phyloP scores from a whole-genome alignment of 1,140 invertebrate genomes.

The Paralvinella palmiformis region DNA sequence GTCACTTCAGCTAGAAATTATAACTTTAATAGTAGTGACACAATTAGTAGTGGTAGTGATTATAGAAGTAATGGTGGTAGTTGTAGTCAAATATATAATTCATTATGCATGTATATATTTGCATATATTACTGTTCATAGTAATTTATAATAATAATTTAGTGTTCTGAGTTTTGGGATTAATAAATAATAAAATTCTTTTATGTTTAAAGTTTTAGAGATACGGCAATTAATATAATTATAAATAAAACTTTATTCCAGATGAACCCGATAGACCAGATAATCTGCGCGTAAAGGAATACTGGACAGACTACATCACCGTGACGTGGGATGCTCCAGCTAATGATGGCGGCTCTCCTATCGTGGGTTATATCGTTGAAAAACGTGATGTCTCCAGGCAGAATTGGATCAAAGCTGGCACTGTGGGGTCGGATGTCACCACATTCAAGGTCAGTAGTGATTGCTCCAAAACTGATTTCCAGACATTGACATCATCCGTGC shows the following conservation, averaged over 20 bases:
- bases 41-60: too few species aligned
- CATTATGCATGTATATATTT: too few species aligned
- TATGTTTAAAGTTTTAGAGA: too few species aligned
- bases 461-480: too few species aligned
- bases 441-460: conserved; percentile 9
- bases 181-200: too few species aligned
- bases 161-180: too few species aligned
- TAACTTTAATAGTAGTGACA: too few species aligned
- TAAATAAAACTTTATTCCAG: conserved; percentile 16
- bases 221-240: neutral
- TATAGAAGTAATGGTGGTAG: too few species aligned
- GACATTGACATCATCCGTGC: conserved; percentile 21
- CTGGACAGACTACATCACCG: conserved; percentile 83
- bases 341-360: conserved; percentile 64
- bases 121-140: too few species aligned
- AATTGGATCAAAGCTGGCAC: conserved; percentile 79
- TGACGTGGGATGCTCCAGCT: conserved; percentile 66
- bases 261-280: conserved; percentile 59
- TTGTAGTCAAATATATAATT: too few species aligned
- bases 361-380: conserved; percentile 64
- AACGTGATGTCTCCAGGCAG: conserved; percentile 57
- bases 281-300: conserved; percentile 73
- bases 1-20: too few species aligned
- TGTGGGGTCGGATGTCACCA: neutral
- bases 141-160: too few species aligned